A percentile compares a stretch with the other conserved stretches of the same genome.
Conservation (phyloP, 2,113 vertebrate genomes). For the Eclectus roratus region DNA sequence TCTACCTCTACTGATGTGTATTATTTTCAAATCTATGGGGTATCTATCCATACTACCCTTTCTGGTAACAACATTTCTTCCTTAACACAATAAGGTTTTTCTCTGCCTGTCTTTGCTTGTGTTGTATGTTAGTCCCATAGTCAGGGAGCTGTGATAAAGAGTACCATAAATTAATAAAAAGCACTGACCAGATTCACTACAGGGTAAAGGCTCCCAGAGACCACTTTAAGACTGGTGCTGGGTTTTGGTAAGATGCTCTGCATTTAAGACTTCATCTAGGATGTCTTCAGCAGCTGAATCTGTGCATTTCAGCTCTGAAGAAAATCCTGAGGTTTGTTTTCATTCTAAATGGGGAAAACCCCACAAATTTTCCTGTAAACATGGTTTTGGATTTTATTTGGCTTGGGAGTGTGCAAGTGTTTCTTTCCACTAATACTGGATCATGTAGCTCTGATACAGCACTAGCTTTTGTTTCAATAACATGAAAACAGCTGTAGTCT, state of each 20-base stretch:
- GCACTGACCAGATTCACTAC: background rate
- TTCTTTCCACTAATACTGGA: background rate
- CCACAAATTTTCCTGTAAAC: background rate
- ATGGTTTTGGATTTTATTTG: background rate
- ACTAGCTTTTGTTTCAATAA: background rate
- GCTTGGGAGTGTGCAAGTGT: background rate
- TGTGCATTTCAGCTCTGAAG: background rate
- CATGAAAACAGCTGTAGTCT: background rate
- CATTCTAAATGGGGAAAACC: background rate
- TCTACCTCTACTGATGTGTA: background rate
- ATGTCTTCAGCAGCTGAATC: background rate
- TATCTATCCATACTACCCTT: background rate
- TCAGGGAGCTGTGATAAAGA: background rate
- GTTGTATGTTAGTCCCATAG: rapidly evolving
- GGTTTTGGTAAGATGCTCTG: background rate
- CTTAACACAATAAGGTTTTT: background rate
- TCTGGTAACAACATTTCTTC: background rate
- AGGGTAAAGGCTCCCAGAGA: background rate
- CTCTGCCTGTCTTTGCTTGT: background rate
- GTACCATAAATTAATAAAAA: background rate
- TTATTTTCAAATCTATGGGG: background rate
- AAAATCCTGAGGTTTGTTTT: background rate
- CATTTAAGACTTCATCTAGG: background rate
- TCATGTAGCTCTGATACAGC: background rate
- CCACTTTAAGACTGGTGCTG: background rate